Evolutionary conservation across 2,113 vertebrate genomes (phyloP), one percentile per base, ranked within the genome.

Genomic region (Corynorhinus townsendii): DNA sequence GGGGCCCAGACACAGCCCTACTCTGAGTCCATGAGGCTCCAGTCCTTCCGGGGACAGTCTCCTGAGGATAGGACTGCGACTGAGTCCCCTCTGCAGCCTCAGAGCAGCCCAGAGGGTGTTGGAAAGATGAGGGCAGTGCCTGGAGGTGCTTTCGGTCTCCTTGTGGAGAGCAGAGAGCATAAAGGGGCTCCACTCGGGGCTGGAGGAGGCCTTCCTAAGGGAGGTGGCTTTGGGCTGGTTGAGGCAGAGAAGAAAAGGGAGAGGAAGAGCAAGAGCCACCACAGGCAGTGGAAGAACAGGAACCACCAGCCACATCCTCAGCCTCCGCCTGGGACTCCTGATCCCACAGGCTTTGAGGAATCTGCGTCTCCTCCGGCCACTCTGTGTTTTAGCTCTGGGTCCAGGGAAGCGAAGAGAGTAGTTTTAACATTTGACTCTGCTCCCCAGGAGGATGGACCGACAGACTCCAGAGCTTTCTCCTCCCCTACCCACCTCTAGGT

Each of bases 401-500:
- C 35, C 10, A 26, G 68, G 47, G 28, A 69, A 62, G 71, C 49
- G 2, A 4, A 49, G 40, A 81, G 33, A 49, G 68, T 62, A n/a
- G 73, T 76, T 40, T 69, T 84, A 45, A 54, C 0, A 8, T 66
- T 80, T 69, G 54, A n/a, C 62, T 47, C 24, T 19, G 11, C 47
- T 83, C 91, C 56, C 81, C 45, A 86, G 47, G 83, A 79, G 75
- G 43, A 80, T 22, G 33, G 56, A 45, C 83, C 40, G 11, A 91
- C 73, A 76, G 73, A 56, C 86, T 66, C 75, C 56, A 72, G 59
- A 77, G 43, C 86, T 84, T 71, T 76, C 79, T 89, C 80, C 38
- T 86, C 73, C 89, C 28, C 72, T 59, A 4, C 64, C 54, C 77
- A 35, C 64, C 43, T 59, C 43, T 75, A 99, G 99, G 98, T 99